These are phyloP conservation scores for Drosophila villosipedis DNA, from an alignment of 2,888 invertebrate genomes.

Conservation along the genomic window DNA sequence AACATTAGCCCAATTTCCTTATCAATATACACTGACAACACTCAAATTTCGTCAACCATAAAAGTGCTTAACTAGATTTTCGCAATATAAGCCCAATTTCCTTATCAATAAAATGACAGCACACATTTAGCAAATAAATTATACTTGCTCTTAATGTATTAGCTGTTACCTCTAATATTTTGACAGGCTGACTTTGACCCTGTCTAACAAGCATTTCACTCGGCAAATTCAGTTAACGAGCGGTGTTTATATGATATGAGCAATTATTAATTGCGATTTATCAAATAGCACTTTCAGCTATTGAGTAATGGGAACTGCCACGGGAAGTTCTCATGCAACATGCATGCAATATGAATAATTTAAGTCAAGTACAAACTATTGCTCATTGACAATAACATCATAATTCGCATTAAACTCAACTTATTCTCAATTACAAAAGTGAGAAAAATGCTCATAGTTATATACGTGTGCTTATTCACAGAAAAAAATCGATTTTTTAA, in stretches of 20 bases:
- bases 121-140: slow-evolving; percentile 1
- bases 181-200: slow-evolving; percentile 17
- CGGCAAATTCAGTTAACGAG: not conserved
- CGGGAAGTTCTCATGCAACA: slow-evolving; percentile 38
- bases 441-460: slow-evolving; percentile 3
- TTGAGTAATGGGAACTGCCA: slow-evolving; percentile 15
- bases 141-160: slow-evolving; percentile 27
- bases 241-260: not conserved
- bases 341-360: slow-evolving; percentile 41
- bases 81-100: slow-evolving; percentile 4
- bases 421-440: slow-evolving; percentile 11
- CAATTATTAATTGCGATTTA: not conserved
- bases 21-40: slow-evolving; percentile 26
- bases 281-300: slow-evolving; percentile 9
- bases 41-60: not conserved
- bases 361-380: slow-evolving; percentile 33
- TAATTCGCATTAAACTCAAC: not conserved
- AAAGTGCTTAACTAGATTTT: not conserved
- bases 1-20: slow-evolving; percentile 22
- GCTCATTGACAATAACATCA: slow-evolving; percentile 13
- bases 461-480: not conserved
- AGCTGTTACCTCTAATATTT: slow-evolving; percentile 3
- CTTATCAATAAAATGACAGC: slow-evolving; percentile 35
- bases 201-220: not conserved
- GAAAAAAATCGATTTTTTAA: not conserved